Evolutionary conservation across 2,888 invertebrate genomes (phyloP).

Genomic region (Helleia helle): DNA sequence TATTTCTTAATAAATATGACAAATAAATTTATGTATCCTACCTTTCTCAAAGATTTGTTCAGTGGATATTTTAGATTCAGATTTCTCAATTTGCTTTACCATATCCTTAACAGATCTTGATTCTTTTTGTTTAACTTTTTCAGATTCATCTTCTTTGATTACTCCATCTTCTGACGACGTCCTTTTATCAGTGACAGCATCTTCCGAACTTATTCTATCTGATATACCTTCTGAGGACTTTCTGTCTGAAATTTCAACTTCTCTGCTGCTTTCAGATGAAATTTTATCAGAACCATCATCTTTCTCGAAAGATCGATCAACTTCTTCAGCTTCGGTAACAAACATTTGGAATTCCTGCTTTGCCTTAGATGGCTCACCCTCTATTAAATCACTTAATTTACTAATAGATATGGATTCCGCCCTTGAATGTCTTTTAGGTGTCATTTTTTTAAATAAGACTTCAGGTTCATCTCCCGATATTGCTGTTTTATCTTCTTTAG

Average conservation of each 20-base stretch:
- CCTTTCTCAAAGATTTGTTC: conserved; percentile 42
- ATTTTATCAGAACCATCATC: conserved; percentile 67
- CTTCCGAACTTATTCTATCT: conserved; percentile 66
- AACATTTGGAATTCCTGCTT: conserved; percentile 64
- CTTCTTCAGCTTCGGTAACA: conserved; percentile 65
- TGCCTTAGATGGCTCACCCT: conserved; percentile 36
- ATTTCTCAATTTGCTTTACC: conserved; percentile 26
- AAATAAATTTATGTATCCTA: conserved; percentile 21
- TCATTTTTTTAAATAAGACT: conserved; percentile 56
- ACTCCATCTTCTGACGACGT: conserved; percentile 63
- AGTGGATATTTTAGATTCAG: conserved; percentile 31
- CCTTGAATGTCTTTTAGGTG: conserved; percentile 61
- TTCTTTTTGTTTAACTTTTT: conserved; percentile 32
- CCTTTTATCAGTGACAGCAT: conserved; percentile 67
- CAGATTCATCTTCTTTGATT: conserved; percentile 32
- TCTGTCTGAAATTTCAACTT: conserved; percentile 64
- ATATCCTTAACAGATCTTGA: conserved; percentile 26
- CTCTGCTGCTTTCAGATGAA: conserved; percentile 66
- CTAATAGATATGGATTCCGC: conserved; percentile 62
- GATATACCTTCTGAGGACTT: conserved; percentile 70
- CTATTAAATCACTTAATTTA: conserved; percentile 53
- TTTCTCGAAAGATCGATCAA: conserved; percentile 55
- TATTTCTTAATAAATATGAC: neutral
- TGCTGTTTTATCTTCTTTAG: conserved; percentile 32
- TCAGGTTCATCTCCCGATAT: conserved; percentile 43